phyloP scores from a whole-genome alignment of 2,888 invertebrate genomes.

The Oscheius sp. region DNA sequence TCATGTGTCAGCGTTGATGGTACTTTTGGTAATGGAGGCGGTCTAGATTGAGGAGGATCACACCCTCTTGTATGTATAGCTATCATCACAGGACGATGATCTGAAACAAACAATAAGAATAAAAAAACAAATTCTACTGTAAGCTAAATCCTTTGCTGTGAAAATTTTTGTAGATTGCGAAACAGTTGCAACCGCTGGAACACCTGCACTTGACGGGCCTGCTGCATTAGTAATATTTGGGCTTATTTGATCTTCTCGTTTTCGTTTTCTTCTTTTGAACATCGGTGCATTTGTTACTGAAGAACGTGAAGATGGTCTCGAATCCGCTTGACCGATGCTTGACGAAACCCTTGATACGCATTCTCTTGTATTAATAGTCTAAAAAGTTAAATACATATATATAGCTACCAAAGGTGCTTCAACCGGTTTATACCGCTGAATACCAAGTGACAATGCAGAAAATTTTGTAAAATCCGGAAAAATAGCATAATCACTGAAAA shows the following conservation, averaged over 20 bases:
- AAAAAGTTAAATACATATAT: too few relatives aligned
- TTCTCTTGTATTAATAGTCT: too few relatives aligned
- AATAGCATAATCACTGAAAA: not conserved
- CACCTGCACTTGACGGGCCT: not conserved
- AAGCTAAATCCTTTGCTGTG: not conserved
- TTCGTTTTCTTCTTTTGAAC: conserved; percentile 7
- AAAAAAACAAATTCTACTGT: not conserved
- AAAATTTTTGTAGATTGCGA: not conserved
- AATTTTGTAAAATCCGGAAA: conserved; percentile 17
- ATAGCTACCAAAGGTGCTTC: not conserved
- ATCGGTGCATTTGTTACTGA: not conserved
- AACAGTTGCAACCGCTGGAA: not conserved
- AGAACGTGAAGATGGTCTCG: not conserved
- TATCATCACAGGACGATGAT: conserved; percentile 20
- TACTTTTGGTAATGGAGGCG: not conserved
- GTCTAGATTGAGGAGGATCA: too few relatives aligned
- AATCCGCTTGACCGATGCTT: too few relatives aligned
- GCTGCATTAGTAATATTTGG: too few relatives aligned
- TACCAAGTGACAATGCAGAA: conserved; percentile 6
- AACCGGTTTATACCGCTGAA: not conserved
- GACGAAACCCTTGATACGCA: too few relatives aligned
- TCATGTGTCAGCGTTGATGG: conserved; percentile 1
- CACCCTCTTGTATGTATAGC: conserved; percentile 5
- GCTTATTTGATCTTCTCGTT: not conserved
- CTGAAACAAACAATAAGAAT: not conserved